A percentile compares a stretch with the other conserved stretches of the same genome.
Evolutionary conservation across 2,888 invertebrate species (phyloP).

Genomic region (Scaptomyza tumidula): DNA sequence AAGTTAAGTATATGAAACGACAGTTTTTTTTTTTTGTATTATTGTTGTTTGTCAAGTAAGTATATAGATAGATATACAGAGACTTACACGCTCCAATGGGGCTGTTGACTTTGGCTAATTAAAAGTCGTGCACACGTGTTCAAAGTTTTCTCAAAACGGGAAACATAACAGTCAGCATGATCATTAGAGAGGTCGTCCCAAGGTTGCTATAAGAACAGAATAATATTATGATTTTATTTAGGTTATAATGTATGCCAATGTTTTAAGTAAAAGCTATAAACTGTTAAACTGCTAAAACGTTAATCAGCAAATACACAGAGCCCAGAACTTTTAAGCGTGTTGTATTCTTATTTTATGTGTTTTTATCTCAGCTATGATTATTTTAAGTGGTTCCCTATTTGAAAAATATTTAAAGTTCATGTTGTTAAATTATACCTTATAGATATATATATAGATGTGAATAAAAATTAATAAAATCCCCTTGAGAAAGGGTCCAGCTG

Average conservation of each 20-base stretch:
- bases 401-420: too few relatives aligned
- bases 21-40: constrained; percentile 33
- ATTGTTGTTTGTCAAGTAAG: constrained; percentile 38
- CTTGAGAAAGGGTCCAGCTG: background rate
- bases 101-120: constrained; percentile 75
- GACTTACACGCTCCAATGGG: constrained; percentile 61
- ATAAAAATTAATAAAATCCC: too few relatives aligned
- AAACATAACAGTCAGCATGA: background rate
- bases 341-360: background rate
- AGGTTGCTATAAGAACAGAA: constrained; percentile 28
- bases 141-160: constrained; percentile 17
- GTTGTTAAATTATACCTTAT: background rate
- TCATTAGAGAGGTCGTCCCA: constrained; percentile 28
- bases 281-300: background rate
- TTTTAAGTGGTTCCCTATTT: too few relatives aligned
- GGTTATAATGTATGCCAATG: background rate
- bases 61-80: constrained; percentile 27
- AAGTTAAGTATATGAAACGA: constrained; percentile 51
- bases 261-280: background rate
- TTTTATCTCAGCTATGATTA: background rate
- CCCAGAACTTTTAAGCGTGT: background rate
- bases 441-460: too few relatives aligned
- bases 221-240: background rate
- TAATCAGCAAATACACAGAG: background rate
- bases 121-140: constrained; percentile 65